Conservation (phyloP, 2,888 invertebrate genomes). For the Eumacrocentrus americanus region DNA sequence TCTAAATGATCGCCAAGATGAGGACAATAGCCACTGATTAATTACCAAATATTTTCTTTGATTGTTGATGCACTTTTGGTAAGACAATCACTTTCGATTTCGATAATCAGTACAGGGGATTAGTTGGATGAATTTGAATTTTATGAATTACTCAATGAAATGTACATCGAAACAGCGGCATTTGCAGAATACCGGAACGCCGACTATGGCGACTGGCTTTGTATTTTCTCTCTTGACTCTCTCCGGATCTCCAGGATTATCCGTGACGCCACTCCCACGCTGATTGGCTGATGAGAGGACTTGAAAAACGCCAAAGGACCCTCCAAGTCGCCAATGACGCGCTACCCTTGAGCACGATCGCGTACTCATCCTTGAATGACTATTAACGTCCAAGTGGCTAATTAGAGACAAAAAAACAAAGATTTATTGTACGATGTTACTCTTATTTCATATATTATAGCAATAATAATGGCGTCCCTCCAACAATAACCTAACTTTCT, state of each 20-base stretch:
- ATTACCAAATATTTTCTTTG: too few relatives aligned
- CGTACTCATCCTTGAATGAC: neutral
- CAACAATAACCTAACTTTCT: too few relatives aligned
- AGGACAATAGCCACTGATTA: too few relatives aligned
- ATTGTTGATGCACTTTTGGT: too few relatives aligned
- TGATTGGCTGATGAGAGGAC: constrained; percentile 8
- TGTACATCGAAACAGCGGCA: too few relatives aligned
- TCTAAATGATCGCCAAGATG: neutral
- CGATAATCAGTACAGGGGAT: too few relatives aligned
- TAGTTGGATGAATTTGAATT: too few relatives aligned
- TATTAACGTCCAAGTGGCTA: neutral
- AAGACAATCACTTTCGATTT: neutral
- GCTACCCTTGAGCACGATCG: constrained; percentile 4
- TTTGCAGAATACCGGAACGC: too few relatives aligned
- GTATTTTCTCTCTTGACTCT: neutral
- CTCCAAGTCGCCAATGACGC: constrained; percentile 2
- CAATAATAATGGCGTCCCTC: too few relatives aligned
- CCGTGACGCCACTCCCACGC: neutral
- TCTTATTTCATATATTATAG: too few relatives aligned
- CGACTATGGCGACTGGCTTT: neutral
- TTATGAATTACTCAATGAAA: too few relatives aligned
- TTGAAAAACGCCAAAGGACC: neutral
- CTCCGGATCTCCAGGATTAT: neutral
- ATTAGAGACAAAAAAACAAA: neutral
- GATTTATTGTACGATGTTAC: too few relatives aligned